Conservation (phyloP, 2,113 vertebrate genomes). For the Nothoprocta perdicaria region DNA sequence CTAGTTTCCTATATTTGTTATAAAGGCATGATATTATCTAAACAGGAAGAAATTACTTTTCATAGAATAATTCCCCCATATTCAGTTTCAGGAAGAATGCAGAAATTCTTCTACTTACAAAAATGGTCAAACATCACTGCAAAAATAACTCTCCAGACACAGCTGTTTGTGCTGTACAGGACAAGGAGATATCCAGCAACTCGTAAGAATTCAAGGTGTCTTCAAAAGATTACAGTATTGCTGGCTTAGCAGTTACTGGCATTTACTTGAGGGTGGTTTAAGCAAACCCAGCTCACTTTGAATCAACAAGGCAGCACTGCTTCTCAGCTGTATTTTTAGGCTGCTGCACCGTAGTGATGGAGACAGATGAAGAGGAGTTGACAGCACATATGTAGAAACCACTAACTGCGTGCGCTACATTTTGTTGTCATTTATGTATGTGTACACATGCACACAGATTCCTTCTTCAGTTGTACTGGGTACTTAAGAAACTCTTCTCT, state of each 20-base stretch:
- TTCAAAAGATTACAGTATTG: fast-evolving
- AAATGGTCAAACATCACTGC: fast-evolving
- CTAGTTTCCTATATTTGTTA: not conserved
- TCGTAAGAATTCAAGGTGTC: not conserved
- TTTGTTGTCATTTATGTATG: not conserved
- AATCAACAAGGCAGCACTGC: fast-evolving
- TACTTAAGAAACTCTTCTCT: not conserved
- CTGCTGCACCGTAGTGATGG: fast-evolving
- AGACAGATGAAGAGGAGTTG: not conserved
- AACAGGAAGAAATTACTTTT: not conserved
- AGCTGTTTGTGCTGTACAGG: fast-evolving
- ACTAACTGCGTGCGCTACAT: not conserved
- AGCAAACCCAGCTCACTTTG: not conserved
- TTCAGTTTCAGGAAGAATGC: not conserved
- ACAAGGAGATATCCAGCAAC: not conserved
- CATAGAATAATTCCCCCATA: not conserved
- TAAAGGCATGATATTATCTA: slow-evolving; percentile 3
- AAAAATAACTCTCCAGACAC: not conserved
- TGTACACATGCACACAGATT: fast-evolving
- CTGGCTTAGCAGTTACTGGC: not conserved
- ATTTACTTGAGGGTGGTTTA: not conserved
- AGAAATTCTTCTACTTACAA: not conserved
- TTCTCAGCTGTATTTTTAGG: fast-evolving
- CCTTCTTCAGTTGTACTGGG: not conserved
- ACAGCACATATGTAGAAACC: not conserved